phyloP scores from a whole-genome alignment of 2,797 vertebrate species.

The Mallotus villosus region DNA sequence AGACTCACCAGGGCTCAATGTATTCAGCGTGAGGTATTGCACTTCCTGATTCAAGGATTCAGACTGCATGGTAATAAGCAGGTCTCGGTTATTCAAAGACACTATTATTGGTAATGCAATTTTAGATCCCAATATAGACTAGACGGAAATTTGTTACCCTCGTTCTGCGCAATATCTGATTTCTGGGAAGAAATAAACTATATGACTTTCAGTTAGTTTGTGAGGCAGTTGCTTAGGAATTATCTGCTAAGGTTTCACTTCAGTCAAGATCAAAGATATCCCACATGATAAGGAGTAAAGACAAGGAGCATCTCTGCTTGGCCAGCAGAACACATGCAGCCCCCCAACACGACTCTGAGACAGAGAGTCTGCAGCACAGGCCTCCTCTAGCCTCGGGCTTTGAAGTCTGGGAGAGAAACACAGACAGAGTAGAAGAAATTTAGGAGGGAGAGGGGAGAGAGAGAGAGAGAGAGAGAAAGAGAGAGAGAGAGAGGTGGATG shows the following conservation, averaged over 20 bases:
- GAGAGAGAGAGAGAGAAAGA: background rate
- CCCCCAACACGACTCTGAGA: conserved; percentile 55
- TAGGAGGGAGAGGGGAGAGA: too few species aligned
- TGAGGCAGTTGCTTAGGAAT: too few species aligned
- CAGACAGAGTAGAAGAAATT: too few species aligned
- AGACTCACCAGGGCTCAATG: conserved; percentile 1
- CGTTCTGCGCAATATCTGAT: conserved; percentile 9
- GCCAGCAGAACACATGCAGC: conserved; percentile 51
- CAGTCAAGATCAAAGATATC: conserved; percentile 32
- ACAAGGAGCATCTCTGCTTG: conserved; percentile 42
- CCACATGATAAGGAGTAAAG: conserved; percentile 44
- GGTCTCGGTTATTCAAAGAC: conserved; percentile 19
- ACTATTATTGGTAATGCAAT: conserved; percentile 35
- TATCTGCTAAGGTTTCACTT: background rate
- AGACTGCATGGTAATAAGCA: conserved; percentile 7
- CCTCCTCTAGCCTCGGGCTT: conserved; percentile 42
- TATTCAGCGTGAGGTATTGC: background rate
- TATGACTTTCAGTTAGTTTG: too few species aligned
- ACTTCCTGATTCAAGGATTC: conserved; percentile 24
- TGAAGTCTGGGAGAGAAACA: conserved; percentile 30
- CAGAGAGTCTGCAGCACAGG: conserved; percentile 48
- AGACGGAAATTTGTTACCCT: conserved; percentile 3
- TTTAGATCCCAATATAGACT: conserved; percentile 28
- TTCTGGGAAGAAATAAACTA: conserved; percentile 27
- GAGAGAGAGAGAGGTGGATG: too few species aligned